These are phyloP conservation scores for Phenganax subtilis DNA, from an alignment of 92 coral and sea anemone genomes.

Conservation along the genomic window DNA sequence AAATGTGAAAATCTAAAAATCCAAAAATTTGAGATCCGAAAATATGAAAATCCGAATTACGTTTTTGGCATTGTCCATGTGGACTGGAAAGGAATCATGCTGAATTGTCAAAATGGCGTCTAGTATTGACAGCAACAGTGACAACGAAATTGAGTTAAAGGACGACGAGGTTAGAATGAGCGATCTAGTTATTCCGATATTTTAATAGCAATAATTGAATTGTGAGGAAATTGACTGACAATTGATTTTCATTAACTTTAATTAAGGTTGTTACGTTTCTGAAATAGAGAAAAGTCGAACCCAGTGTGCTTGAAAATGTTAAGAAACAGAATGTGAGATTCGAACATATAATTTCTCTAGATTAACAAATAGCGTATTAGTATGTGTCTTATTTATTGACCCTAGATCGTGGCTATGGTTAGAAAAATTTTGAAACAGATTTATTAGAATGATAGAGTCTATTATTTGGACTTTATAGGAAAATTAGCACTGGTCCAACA, in stretches of 20 bases:
- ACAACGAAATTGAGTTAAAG: too few relatives aligned
- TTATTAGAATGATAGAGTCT: too few relatives aligned
- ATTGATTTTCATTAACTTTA: background rate
- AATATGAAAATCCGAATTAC: background rate
- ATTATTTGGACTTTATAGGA: too few relatives aligned
- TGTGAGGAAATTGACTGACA: background rate
- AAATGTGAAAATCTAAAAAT: conserved; percentile 8
- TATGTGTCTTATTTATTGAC: too few relatives aligned
- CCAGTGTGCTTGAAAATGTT: background rate
- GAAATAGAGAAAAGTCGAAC: background rate
- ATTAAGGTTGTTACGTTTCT: conserved; percentile 6
- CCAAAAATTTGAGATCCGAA: conserved; percentile 13
- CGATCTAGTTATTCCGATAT: too few relatives aligned
- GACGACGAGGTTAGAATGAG: too few relatives aligned
- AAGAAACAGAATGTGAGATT: background rate
- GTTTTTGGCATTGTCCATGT: background rate
- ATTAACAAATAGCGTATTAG: background rate
- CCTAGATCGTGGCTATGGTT: too few relatives aligned
- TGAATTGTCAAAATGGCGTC: background rate
- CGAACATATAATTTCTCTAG: background rate
- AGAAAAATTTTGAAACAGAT: too few relatives aligned
- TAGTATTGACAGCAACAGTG: background rate
- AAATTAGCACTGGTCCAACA: too few relatives aligned
- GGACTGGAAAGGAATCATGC: background rate
- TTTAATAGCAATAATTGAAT: too few relatives aligned